A percentile compares a stretch with the other conserved stretches of the same genome.
These are phyloP conservation scores for Panagrolaimus sp. DNA, from an alignment of 1,140 invertebrate genomes.

Conservation along the genomic window DNA sequence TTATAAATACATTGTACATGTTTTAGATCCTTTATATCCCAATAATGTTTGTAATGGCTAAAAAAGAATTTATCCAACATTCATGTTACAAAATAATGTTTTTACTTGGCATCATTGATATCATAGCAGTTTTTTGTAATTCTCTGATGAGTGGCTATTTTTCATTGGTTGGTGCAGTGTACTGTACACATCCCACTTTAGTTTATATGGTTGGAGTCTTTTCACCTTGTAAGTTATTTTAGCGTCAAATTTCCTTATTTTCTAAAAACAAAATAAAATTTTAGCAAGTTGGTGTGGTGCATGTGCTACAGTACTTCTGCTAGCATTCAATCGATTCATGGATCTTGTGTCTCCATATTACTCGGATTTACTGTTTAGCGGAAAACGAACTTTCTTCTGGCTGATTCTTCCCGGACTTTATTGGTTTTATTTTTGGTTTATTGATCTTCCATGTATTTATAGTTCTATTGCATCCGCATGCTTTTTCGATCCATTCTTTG, in stretches of 20 bases:
- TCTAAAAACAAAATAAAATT: not conserved
- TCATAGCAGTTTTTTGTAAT: not conserved
- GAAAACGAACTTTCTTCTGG: not conserved
- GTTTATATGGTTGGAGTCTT: not conserved
- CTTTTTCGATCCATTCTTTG: slow-evolving; percentile 4
- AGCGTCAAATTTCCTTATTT: no score
- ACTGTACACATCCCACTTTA: not conserved
- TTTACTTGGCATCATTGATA: not conserved
- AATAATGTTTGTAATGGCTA: not conserved
- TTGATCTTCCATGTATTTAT: not conserved
- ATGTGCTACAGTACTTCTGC: not conserved
- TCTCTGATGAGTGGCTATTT: not conserved
- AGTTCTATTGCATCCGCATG: not conserved
- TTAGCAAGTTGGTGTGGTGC: slow-evolving; percentile 21
- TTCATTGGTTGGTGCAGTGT: not conserved
- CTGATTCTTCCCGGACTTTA: not conserved
- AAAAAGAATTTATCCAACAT: not conserved
- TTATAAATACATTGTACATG: not conserved
- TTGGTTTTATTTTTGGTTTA: not conserved
- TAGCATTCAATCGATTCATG: slow-evolving; percentile 2
- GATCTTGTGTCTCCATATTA: not conserved
- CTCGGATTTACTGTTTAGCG: not conserved
- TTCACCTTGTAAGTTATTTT: slow-evolving; percentile 12
- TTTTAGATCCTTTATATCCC: not conserved
- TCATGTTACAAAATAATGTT: not conserved